Evolutionary conservation across 2,797 vertebrate genomes (phyloP).

Genomic region (Falco berigora): DNA sequence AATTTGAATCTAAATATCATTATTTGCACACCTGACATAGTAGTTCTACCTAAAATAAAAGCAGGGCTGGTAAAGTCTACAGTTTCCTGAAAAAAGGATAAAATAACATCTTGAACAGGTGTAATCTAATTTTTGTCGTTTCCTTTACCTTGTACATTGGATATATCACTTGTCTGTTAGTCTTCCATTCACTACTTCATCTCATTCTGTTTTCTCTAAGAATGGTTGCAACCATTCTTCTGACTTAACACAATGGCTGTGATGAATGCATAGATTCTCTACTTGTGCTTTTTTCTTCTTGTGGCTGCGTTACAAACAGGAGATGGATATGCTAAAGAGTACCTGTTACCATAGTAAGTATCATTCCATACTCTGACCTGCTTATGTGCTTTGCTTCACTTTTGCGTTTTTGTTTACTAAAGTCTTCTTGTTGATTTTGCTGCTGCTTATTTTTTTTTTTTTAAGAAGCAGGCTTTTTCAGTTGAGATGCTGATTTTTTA

Average conservation of each 20-base stretch:
- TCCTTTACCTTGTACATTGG: conserved; percentile 41
- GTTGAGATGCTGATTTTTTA: background rate
- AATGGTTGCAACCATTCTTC: conserved; percentile 86
- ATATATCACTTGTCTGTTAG: conserved; percentile 74
- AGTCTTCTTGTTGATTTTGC: background rate
- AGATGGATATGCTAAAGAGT: conserved; percentile 99
- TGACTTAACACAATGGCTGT: conserved; percentile 86
- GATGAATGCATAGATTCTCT: conserved; percentile 98
- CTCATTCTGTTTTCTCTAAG: conserved; percentile 81
- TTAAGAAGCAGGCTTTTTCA: background rate
- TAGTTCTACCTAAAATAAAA: background rate
- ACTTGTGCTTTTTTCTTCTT: conserved; percentile 98
- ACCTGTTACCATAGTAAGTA: conserved; percentile 99
- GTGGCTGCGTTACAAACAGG: conserved; percentile 98
- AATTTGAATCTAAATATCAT: background rate
- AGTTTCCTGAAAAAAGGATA: background rate
- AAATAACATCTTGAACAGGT: conserved; percentile 54
- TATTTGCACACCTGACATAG: background rate
- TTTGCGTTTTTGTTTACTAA: conserved; percentile 63
- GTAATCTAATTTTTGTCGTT: conserved; percentile 81
- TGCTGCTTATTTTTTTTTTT: background rate
- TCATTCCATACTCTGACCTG: conserved; percentile 69
- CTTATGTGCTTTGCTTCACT: conserved; percentile 80
- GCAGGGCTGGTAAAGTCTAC: background rate
- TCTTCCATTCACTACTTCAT: conserved; percentile 78